A percentile compares a stretch with the other conserved stretches of the same genome.
Conservation (phyloP, 1,140 invertebrate species). For the Drosophila kikkawai region DNA sequence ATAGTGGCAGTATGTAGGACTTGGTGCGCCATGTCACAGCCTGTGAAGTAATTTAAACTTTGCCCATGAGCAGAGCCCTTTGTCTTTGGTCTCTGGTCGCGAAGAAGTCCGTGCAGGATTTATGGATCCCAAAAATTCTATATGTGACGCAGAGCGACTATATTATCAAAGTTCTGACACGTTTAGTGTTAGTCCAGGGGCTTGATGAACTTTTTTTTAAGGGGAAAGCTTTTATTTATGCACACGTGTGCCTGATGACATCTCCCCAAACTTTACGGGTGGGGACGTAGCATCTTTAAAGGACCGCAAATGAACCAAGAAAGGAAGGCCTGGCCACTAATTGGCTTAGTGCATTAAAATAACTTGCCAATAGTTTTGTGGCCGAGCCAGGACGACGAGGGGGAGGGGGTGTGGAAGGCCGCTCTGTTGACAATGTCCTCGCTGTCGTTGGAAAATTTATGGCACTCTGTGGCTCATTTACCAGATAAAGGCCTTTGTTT, state of each 20-base stretch:
- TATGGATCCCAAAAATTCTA: constrained; percentile 59
- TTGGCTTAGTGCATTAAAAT: constrained; percentile 83
- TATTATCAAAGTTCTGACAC: constrained; percentile 82
- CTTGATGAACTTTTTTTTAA: constrained; percentile 77
- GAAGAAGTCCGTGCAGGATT: constrained; percentile 49
- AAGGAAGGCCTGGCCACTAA: constrained; percentile 65
- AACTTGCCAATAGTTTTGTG: constrained; percentile 80
- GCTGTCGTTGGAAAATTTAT: constrained; percentile 79
- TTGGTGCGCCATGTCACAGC: constrained; percentile 52
- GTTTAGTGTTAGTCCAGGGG: constrained; percentile 61
- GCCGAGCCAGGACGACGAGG: constrained; percentile 42
- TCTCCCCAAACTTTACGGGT: constrained; percentile 1
- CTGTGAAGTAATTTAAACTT: constrained; percentile 82
- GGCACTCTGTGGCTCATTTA: constrained; percentile 79
- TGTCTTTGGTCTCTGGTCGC: constrained; percentile 29
- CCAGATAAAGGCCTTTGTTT: constrained; percentile 75
- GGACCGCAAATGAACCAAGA: constrained; percentile 74
- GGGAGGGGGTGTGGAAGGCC: neutral
- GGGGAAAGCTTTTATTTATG: constrained; percentile 55
- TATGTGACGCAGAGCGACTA: constrained; percentile 63
- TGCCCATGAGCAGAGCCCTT: constrained; percentile 48
- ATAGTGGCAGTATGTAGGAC: constrained; percentile 6
- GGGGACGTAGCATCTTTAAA: constrained; percentile 25
- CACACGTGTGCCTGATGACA: constrained; percentile 74
- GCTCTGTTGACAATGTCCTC: constrained; percentile 57